A percentile compares a stretch with the other conserved stretches of the same genome.
These are phyloP conservation scores for Peromyscus attwateri DNA, from an alignment of 2,797 vertebrate genomes.

Conservation along the genomic window DNA sequence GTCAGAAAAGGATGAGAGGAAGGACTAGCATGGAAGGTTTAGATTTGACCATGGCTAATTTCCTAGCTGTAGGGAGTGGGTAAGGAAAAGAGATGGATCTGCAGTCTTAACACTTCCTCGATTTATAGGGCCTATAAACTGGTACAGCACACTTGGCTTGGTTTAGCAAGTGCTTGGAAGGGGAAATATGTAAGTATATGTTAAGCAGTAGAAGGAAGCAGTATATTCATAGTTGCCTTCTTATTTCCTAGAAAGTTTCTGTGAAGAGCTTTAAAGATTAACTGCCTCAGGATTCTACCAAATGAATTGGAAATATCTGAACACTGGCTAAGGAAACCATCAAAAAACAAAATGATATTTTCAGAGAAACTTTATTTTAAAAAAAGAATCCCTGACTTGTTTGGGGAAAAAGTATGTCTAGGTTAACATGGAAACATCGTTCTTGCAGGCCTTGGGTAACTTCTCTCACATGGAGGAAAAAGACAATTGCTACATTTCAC, in stretches of 20 bases:
- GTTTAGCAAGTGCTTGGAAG: slow-evolving; percentile 57
- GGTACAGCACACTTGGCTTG: slow-evolving; percentile 52
- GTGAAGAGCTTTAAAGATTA: slow-evolving; percentile 63
- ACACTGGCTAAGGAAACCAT: slow-evolving; percentile 30
- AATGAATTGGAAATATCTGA: slow-evolving; percentile 44
- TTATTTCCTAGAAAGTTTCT: slow-evolving; percentile 65
- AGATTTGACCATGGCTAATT: neutral
- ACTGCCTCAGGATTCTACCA: slow-evolving; percentile 29
- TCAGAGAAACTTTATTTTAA: neutral
- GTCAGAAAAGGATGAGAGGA: neutral
- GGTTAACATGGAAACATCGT: neutral
- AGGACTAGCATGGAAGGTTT: neutral
- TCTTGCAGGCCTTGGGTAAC: neutral
- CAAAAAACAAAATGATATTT: slow-evolving; percentile 59
- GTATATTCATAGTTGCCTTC: slow-evolving; percentile 16
- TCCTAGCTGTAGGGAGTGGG: slow-evolving; percentile 39
- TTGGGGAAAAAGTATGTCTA: slow-evolving; percentile 12
- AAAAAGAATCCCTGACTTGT: neutral
- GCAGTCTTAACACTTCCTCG: neutral
- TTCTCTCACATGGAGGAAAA: neutral
- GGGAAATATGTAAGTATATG: slow-evolving; percentile 17
- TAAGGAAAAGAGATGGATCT: slow-evolving; percentile 15
- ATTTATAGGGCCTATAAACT: slow-evolving; percentile 60
- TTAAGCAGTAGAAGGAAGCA: slow-evolving; percentile 61
- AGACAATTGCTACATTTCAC: neutral